A percentile compares a stretch with the other conserved stretches of the same genome.
Conservation (phyloP, 2,888 invertebrate genomes). For the Eilema caniola region DNA sequence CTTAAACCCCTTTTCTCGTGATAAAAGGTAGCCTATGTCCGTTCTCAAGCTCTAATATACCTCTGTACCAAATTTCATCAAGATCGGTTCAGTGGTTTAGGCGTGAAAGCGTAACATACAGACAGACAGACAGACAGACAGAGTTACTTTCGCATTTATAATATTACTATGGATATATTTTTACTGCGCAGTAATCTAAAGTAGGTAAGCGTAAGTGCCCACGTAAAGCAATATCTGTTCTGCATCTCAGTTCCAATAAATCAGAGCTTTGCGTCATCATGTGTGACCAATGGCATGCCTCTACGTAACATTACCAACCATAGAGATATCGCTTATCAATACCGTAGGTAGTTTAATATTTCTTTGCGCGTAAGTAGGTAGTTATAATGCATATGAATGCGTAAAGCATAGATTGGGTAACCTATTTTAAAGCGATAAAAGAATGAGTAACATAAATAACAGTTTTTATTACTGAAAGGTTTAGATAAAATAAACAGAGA, state of each 20-base stretch:
- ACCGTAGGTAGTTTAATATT: slow-evolving; percentile 29
- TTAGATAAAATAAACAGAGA: slow-evolving; percentile 6
- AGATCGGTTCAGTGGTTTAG: too few relatives aligned
- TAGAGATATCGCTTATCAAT: slow-evolving; percentile 56
- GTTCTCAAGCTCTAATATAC: too few relatives aligned
- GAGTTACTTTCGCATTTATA: too few relatives aligned
- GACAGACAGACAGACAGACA: too few relatives aligned
- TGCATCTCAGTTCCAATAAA: slow-evolving; percentile 29
- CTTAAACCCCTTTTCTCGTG: too few relatives aligned
- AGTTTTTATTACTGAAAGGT: slow-evolving; percentile 1
- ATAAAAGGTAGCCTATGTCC: too few relatives aligned
- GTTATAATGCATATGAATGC: slow-evolving; percentile 16
- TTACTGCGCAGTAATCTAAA: neutral
- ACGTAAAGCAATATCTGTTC: slow-evolving; percentile 12
- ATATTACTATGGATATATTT: too few relatives aligned
- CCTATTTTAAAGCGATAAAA: slow-evolving; percentile 22
- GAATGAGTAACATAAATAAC: slow-evolving; percentile 7
- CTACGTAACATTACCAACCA: slow-evolving; percentile 21
- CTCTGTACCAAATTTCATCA: too few relatives aligned
- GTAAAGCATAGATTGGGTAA: slow-evolving; percentile 20
- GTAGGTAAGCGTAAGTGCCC: neutral
- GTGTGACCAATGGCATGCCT: slow-evolving; percentile 16
- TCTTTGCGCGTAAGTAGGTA: slow-evolving; percentile 21
- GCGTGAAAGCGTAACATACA: too few relatives aligned
- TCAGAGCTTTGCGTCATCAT: slow-evolving; percentile 34